Evolutionary conservation across 2,797 vertebrate species (phyloP).

Genomic region (Champsocephalus gunnari): DNA sequence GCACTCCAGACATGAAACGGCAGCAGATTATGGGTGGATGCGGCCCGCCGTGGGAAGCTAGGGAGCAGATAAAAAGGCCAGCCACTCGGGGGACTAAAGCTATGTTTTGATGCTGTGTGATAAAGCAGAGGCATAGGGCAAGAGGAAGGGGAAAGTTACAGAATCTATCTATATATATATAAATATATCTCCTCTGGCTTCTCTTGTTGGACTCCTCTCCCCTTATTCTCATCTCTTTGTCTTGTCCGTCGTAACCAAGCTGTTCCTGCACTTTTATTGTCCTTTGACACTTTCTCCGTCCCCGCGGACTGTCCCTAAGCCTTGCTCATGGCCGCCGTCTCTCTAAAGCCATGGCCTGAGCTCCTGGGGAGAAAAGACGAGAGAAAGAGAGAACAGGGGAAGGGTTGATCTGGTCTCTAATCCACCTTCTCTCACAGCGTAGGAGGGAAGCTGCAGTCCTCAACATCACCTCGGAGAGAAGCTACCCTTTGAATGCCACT

Average conservation of each 20-base stretch:
- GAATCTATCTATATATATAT: slow-evolving; percentile 36
- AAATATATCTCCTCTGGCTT: slow-evolving; percentile 29
- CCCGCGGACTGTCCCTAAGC: slow-evolving; percentile 68
- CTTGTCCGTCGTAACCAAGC: slow-evolving; percentile 49
- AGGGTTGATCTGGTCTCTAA: slow-evolving; percentile 69
- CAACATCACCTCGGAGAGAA: slow-evolving; percentile 59
- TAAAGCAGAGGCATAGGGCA: slow-evolving; percentile 68
- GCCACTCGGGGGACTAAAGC: slow-evolving; percentile 73
- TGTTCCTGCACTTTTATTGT: slow-evolving; percentile 68
- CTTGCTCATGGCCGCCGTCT: slow-evolving; percentile 74
- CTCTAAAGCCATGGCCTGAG: slow-evolving; percentile 76
- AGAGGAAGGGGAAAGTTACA: slow-evolving; percentile 65
- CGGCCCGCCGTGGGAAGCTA: slow-evolving; percentile 77
- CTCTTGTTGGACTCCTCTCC: slow-evolving; percentile 40
- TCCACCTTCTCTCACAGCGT: slow-evolving; percentile 61
- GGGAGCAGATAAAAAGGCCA: slow-evolving; percentile 79
- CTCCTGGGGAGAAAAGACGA: slow-evolving; percentile 56
- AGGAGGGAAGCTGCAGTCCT: slow-evolving; percentile 56
- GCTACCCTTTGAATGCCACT: slow-evolving; percentile 42
- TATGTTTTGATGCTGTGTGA: slow-evolving; percentile 81
- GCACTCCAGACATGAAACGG: slow-evolving; percentile 78
- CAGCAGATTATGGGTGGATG: slow-evolving; percentile 82
- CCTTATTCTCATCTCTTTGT: slow-evolving; percentile 36
- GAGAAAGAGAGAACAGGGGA: slow-evolving; percentile 35
- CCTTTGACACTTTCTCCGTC: slow-evolving; percentile 67